Evolutionary conservation across 2,888 invertebrate species (phyloP).

Genomic region (Eudemis profundana): DNA sequence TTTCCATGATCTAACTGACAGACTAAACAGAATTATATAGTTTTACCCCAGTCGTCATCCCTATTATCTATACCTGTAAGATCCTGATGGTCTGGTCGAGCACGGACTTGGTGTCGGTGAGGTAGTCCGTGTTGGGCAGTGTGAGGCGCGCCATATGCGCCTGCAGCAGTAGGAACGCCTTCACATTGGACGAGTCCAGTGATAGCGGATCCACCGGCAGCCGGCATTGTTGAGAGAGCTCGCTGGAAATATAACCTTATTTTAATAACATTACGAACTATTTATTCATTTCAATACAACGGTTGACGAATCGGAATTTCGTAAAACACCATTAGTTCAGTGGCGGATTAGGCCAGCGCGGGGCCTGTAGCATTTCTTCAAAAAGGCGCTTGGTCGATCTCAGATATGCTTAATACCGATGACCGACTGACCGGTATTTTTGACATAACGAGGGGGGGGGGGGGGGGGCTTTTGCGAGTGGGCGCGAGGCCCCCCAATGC

Average conservation of each 20-base stretch:
- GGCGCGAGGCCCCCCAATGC: too few species aligned
- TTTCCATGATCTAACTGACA: too few species aligned
- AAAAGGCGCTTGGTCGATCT: too few species aligned
- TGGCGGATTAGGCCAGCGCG: too few species aligned
- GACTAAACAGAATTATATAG: too few species aligned
- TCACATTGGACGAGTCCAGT: slow-evolving; percentile 96
- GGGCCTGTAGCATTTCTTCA: too few species aligned
- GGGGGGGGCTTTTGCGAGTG: too few species aligned
- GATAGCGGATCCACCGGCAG: slow-evolving; percentile 89
- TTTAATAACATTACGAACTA: background rate
- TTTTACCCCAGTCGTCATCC: too few species aligned
- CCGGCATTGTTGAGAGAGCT: slow-evolving; percentile 91
- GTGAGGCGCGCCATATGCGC: slow-evolving; percentile 94
- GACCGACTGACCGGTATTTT: background rate
- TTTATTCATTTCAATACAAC: too few species aligned
- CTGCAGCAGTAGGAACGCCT: slow-evolving; percentile 96
- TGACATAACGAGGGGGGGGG: slow-evolving; percentile 1
- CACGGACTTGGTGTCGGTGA: slow-evolving; percentile 98
- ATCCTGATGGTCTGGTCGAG: slow-evolving; percentile 98
- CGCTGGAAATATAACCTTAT: slow-evolving; percentile 80
- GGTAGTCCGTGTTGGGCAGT: slow-evolving; percentile 96
- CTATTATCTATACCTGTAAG: slow-evolving; percentile 94
- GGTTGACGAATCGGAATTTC: too few species aligned
- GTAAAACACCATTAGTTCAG: too few species aligned
- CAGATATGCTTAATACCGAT: too few species aligned